phyloP scores from a whole-genome alignment of 1,140 invertebrate genomes.

The Hypothenemus hampei region DNA sequence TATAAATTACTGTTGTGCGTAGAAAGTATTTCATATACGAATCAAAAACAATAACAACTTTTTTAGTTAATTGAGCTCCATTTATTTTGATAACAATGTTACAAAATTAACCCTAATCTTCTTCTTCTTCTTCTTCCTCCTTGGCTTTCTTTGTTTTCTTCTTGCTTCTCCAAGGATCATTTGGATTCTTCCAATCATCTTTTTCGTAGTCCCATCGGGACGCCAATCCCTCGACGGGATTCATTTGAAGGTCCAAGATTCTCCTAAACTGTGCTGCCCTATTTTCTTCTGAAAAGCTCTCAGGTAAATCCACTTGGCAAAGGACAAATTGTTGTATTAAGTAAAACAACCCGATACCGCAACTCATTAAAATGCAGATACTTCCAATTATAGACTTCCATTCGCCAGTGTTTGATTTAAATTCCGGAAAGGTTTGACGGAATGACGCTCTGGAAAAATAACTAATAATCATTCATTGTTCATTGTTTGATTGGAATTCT shows the following conservation, averaged over 20 bases:
- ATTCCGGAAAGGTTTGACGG: slow-evolving; percentile 87
- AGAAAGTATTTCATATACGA: no score
- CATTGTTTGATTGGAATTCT: neutral
- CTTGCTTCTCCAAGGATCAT: slow-evolving; percentile 5
- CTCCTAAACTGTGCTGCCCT: slow-evolving; percentile 69
- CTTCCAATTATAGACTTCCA: slow-evolving; percentile 74
- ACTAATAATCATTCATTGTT: no score
- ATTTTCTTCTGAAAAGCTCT: slow-evolving; percentile 63
- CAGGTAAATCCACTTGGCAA: no score
- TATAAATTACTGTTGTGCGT: no score
- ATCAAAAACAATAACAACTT: no score
- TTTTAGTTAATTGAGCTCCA: no score
- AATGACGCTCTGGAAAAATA: slow-evolving; percentile 65
- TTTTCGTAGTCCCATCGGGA: slow-evolving; percentile 64
- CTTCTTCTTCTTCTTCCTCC: no score
- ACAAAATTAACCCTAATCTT: no score
- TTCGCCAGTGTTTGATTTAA: slow-evolving; percentile 71
- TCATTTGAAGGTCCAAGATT: slow-evolving; percentile 70
- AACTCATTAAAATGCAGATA: slow-evolving; percentile 1
- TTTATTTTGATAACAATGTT: no score
- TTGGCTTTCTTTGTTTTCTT: no score
- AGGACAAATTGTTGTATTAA: no score
- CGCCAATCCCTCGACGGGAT: slow-evolving; percentile 68
- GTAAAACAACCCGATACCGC: no score
- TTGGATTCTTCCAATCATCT: slow-evolving; percentile 55